Percentiles rank a stretch among this genome's conserved stretches.
These are phyloP conservation scores for Amphipoea lucens DNA, from an alignment of 2,888 invertebrate species.

Conservation along the genomic window DNA sequence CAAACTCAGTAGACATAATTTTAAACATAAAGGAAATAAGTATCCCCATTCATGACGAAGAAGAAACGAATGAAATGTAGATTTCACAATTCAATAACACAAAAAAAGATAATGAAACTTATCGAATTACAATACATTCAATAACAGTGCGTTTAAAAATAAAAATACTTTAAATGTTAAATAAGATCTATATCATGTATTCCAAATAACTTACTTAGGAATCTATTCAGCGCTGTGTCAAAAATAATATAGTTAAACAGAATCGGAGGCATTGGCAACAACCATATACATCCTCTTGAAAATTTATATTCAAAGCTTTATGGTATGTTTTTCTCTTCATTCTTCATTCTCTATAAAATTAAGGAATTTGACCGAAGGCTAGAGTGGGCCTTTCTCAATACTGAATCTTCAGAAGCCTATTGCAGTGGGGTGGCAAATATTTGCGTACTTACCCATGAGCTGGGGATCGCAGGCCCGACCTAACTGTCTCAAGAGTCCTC, in stretches of 20 bases:
- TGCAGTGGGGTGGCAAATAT: conserved; percentile 64
- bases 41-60: neutral
- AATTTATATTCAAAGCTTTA: neutral
- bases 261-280: neutral
- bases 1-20: neutral
- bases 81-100: neutral
- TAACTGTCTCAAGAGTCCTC: conserved; percentile 67
- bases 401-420: conserved; percentile 51
- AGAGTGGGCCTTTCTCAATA: conserved; percentile 19
- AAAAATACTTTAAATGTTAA: conserved; percentile 19
- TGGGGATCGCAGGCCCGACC: conserved; percentile 53
- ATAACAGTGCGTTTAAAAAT: conserved; percentile 34
- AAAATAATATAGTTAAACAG: conserved; percentile 1
- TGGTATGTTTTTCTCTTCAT: neutral
- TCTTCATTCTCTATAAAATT: neutral
- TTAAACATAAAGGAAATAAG: neutral
- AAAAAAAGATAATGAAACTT: conserved; percentile 15
- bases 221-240: conserved; percentile 13
- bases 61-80: conserved; percentile 12
- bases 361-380: neutral
- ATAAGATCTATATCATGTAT: neutral
- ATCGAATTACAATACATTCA: conserved; percentile 15
- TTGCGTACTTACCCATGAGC: conserved; percentile 63
- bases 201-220: conserved; percentile 2
- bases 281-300: neutral